Evolutionary conservation across 2,888 invertebrate genomes (phyloP).

Genomic region (Nezara viridula): DNA sequence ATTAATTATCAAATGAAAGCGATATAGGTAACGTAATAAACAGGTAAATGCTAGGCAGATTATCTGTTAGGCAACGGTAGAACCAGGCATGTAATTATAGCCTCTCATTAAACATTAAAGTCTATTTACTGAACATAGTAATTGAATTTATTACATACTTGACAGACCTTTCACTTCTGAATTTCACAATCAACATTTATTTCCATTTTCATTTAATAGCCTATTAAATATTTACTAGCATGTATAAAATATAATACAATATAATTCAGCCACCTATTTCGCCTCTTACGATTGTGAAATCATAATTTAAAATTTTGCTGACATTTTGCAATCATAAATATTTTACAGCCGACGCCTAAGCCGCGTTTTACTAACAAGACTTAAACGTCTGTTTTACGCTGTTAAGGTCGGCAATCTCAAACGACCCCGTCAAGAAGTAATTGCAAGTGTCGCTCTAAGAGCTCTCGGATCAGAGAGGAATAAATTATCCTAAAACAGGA

Average conservation of each 20-base stretch:
- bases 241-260: neutral
- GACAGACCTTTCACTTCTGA: neutral
- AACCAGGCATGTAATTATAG: too few species aligned
- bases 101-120: too few species aligned
- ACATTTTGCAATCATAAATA: neutral
- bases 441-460: constrained; percentile 6
- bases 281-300: neutral
- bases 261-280: neutral
- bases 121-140: too few species aligned
- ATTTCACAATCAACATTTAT: neutral
- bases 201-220: neutral
- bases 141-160: too few species aligned
- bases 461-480: neutral
- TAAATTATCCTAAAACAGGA: neutral
- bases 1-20: too few species aligned
- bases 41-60: too few species aligned
- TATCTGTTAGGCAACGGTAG: too few species aligned
- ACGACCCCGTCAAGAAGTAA: neutral
- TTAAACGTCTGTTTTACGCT: neutral
- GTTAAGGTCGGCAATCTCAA: neutral
- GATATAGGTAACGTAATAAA: too few species aligned
- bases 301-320: neutral
- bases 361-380: neutral
- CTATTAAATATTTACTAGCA: neutral
- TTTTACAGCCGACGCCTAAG: neutral